Base-by-base conservation (phyloP, 2,113 vertebrate species). In the Myanophis thanlyinensis region DNA sequence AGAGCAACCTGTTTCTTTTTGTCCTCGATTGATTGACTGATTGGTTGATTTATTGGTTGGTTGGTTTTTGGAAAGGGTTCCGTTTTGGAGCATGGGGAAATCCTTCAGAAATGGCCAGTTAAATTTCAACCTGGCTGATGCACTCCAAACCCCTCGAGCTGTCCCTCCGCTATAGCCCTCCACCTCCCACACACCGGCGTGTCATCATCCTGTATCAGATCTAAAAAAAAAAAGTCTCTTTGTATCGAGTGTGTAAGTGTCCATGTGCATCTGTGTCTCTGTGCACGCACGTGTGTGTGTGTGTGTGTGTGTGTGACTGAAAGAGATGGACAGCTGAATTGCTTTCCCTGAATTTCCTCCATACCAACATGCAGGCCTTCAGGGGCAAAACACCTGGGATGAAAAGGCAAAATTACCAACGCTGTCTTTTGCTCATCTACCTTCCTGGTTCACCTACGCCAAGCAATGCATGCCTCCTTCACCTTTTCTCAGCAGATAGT, bases 1-100 rank as follows among this genome's bases (percentile, higher is more conserved):
- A 96, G 90, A 94, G 95, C 92, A 80, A 80, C 94, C 86, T 89
- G 85, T 95, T 92, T 59, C 90, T 96, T 91, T 73, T 96, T 94
- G 85, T 95, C 95, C 95, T 93, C 44, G 18, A 80, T 80, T 80
- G 73, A 15, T 73, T 59, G 4, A 4, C 18, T 52, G 51, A 18
- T 52, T 15, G 51, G 1, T 93, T 52, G 51, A 18, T 52, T 15
- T 13, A 5, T 93, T 67, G 10, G 4, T 62, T 73, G n/a, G 6
- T 73, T 35, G 67, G 2, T 94, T 95, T 96, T 93, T 96, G 94
- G 96, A 95, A 97, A 96, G 96, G 95, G 94, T 96, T 96, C 94
- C 94, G 51, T 95, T 93, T 85, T 95, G 95, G 93, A 95, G 93
- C 96, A 96, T 96, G 94, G 96, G 94, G 94, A 96, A 89, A 93